Base-by-base conservation (phyloP, 2,113 vertebrate species). In the Takifugu bimaculatus region DNA sequence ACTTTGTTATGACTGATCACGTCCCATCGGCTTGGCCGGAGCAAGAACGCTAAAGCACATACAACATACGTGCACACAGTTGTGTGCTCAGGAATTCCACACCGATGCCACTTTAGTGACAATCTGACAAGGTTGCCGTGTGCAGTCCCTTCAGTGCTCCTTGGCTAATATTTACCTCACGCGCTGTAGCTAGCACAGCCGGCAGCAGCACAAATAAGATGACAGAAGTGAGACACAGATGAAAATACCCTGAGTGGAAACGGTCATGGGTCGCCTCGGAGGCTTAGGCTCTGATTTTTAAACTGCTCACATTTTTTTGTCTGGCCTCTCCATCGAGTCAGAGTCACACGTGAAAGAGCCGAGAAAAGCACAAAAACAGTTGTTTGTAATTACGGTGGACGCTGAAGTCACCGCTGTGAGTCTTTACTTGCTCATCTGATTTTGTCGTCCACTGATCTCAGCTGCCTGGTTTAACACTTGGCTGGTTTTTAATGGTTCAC, bases 1-100 rank as follows among this genome's bases (percentile, higher is more conserved):
- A 85, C 79, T 88, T 85, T 86, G 83, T 87, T 89, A 88, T 89
- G 88, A 86, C 80, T 75, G 83, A 86, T 86, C 85, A 86, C 88
- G 80, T 85, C 77, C 77, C 77, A 27, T 78, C 55, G 48, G 42
- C 75, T 78, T 56, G 74, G 70, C 74, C 60, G 54, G 27, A 60
- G 53, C 67, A 25, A 29, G 43, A 29, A 28, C 14, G 27, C 43
- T 47, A 45, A 48, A 25, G 42, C n/a, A 43, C 74, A 47, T 49
- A 14, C 26, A 29, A 58, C 26, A 35, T 63, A 56, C 13, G 2
- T 51, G 58, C 68, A 56, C 67, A 45, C 54, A 55, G 35, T 51
- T 50, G 29, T 20, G 70, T 50, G 70, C 72, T 74, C 47, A 54
- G 81, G 80, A 80, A 82, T 82, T 64, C 68, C 59, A 63, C 70